Evolutionary conservation across 2,888 invertebrate species (phyloP).

Genomic region (Galerucella nymphaeae): DNA sequence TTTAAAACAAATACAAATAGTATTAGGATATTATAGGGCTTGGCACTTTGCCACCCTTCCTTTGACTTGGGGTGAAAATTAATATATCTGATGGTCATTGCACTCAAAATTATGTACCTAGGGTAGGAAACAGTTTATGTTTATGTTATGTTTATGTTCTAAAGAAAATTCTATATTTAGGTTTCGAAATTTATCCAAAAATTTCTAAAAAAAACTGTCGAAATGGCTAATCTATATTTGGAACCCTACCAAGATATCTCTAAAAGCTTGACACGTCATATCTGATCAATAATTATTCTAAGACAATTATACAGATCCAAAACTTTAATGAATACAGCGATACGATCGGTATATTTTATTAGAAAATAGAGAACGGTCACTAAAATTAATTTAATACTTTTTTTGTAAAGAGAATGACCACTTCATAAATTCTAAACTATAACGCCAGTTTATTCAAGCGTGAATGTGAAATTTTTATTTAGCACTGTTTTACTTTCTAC

Average conservation of each 20-base stretch:
- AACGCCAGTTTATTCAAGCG: conserved; percentile 6
- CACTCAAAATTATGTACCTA: not conserved
- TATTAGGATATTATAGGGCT: not conserved
- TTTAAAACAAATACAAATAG: not conserved
- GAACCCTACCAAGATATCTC: conserved; percentile 4
- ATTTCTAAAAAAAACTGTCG: too few relatives aligned
- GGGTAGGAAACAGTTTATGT: not conserved
- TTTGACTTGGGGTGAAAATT: not conserved
- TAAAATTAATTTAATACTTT: not conserved
- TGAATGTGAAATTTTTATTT: conserved; percentile 16
- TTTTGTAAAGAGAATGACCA: not conserved
- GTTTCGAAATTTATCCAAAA: too few relatives aligned
- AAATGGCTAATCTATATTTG: not conserved
- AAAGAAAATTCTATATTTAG: too few relatives aligned
- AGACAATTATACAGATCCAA: too few relatives aligned
- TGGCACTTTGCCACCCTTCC: conserved; percentile 4
- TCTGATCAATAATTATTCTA: not conserved
- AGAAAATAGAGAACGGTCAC: too few relatives aligned
- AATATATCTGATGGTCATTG: not conserved
- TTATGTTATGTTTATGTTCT: too few relatives aligned
- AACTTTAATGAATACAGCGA: too few relatives aligned
- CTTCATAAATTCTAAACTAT: not conserved
- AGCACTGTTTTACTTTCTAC: conserved; percentile 6
- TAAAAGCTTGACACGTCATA: not conserved
- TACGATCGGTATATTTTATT: too few relatives aligned